These are phyloP conservation scores for Isoperla grammatica DNA, from an alignment of 2,888 invertebrate species.

Conservation along the genomic window DNA sequence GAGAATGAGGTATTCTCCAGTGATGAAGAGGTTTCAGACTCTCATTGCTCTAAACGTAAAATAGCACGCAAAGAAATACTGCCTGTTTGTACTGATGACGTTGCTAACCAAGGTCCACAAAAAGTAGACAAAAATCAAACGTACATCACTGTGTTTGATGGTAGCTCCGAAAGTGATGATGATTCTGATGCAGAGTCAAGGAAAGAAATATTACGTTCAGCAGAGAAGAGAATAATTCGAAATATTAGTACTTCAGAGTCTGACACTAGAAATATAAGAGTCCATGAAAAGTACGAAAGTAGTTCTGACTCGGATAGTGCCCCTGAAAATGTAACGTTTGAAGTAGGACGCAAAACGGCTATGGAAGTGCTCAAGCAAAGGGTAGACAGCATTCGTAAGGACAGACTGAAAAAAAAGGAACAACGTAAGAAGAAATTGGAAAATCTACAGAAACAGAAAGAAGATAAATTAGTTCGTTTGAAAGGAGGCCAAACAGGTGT, in stretches of 20 bases:
- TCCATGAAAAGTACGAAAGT: not conserved
- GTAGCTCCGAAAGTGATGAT: slow-evolving; percentile 19
- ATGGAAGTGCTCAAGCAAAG: slow-evolving; percentile 18
- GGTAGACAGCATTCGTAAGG: slow-evolving; percentile 19
- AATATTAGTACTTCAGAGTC: slow-evolving; percentile 28
- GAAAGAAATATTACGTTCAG: slow-evolving; percentile 25
- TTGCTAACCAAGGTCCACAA: too few species aligned
- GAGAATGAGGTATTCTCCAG: too few species aligned
- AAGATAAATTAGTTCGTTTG: slow-evolving; percentile 29
- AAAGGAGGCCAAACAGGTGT: slow-evolving; percentile 27
- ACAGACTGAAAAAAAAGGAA: slow-evolving; percentile 24
- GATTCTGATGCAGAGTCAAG: slow-evolving; percentile 30
- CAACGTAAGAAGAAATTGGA: slow-evolving; percentile 24
- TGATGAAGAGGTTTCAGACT: too few species aligned
- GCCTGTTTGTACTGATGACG: too few species aligned
- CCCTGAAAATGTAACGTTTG: slow-evolving; percentile 24
- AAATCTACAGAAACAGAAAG: slow-evolving; percentile 24
- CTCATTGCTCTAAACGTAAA: too few species aligned
- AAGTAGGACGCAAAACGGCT: slow-evolving; percentile 1
- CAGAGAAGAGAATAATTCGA: slow-evolving; percentile 25
- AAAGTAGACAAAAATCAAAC: too few species aligned
- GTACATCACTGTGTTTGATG: not conserved
- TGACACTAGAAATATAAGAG: slow-evolving; percentile 17
- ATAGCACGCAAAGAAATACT: too few species aligned
- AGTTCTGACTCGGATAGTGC: slow-evolving; percentile 25